These are phyloP conservation scores for Brachionus koreanus DNA, from an alignment of 1,140 invertebrate species.

Conservation along the genomic window DNA sequence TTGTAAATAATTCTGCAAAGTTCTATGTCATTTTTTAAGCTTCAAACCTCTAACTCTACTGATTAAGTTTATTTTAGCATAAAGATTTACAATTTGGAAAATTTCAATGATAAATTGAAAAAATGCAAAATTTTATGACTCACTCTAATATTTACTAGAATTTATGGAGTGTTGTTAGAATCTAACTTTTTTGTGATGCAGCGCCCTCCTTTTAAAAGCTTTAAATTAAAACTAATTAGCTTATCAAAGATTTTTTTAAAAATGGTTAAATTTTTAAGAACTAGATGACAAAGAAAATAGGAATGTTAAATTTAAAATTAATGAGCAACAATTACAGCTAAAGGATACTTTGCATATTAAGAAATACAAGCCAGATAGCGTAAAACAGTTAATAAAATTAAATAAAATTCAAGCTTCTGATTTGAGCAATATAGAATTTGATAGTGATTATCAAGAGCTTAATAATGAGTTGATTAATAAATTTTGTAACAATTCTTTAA, in stretches of 20 bases:
- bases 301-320: neutral
- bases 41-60: no score
- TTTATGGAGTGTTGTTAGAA: no score
- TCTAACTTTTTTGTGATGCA: no score
- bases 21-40: no score
- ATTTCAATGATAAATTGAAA: no score
- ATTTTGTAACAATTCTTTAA: neutral
- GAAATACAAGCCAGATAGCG: slow-evolving; percentile 18
- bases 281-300: slow-evolving; percentile 25
- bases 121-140: no score
- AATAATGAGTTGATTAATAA: slow-evolving; percentile 14
- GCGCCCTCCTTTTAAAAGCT: no score
- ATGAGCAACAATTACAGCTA: slow-evolving; percentile 41
- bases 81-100: no score
- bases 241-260: neutral
- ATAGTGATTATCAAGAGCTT: neutral
- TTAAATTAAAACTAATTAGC: neutral
- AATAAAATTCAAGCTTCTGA: slow-evolving; percentile 42
- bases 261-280: slow-evolving; percentile 40
- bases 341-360: slow-evolving; percentile 14
- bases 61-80: no score
- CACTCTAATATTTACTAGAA: no score
- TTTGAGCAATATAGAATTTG: slow-evolving; percentile 30
- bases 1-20: no score
- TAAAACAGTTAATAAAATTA: slow-evolving; percentile 40